These are phyloP conservation scores for Cotesia glomerata DNA, from an alignment of 1,140 invertebrate genomes.

Conservation along the genomic window DNA sequence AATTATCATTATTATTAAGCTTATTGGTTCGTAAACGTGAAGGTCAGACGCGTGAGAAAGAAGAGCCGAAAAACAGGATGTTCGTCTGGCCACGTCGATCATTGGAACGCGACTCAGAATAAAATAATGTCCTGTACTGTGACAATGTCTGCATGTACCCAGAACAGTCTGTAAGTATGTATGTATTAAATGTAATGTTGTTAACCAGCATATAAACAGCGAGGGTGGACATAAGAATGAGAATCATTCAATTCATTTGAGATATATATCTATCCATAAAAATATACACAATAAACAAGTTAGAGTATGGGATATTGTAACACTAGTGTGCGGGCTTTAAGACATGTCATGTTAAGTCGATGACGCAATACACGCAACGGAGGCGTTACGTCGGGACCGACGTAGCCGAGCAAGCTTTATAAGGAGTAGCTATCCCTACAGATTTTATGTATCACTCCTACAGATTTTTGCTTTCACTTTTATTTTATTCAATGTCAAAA, in stretches of 20 bases:
- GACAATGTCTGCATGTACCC: background rate
- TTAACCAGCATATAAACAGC: background rate
- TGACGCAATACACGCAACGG: constrained; percentile 47
- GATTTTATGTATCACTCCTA: background rate
- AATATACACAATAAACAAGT: background rate
- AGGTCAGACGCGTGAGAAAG: constrained; percentile 9
- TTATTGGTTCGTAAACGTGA: background rate
- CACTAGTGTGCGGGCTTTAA: constrained; percentile 22
- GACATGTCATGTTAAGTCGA: constrained; percentile 39
- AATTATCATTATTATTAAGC: background rate
- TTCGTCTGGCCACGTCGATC: constrained; percentile 21
- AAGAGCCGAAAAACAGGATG: constrained; percentile 15
- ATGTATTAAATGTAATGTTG: background rate
- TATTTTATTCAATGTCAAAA: background rate
- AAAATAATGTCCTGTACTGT: constrained; percentile 2
- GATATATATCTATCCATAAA: background rate
- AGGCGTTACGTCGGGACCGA: constrained; percentile 47
- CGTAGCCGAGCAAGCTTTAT: constrained; percentile 41
- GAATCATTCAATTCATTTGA: background rate
- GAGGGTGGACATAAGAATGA: no score
- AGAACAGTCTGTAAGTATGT: background rate
- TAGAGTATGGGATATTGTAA: background rate
- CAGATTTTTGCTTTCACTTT: constrained; percentile 32
- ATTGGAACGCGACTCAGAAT: constrained; percentile 14
- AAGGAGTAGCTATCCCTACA: constrained; percentile 46